Evolutionary conservation across 23 tunicate species (phyloP), one percentile per base, ranked within the genome.

Genomic region (Corella eumyota): DNA sequence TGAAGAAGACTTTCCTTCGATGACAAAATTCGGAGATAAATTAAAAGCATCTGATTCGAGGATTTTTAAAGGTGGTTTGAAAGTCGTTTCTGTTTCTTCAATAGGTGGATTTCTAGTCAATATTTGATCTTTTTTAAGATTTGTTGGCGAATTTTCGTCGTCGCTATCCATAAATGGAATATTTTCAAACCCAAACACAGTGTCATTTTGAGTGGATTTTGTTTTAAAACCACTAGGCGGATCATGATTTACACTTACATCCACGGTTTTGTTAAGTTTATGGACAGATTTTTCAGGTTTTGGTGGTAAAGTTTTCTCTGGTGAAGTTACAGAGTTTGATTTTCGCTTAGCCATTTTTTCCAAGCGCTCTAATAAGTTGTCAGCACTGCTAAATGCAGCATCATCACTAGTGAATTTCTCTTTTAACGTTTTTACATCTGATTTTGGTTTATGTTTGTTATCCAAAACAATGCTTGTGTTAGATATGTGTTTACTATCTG

Each of bases 151-250:
- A 32, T 34, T 31, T 3, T 21, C 48, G 45, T 45, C 71, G 6
- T 66, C 71, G 34, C 53, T 45, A 28, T 66, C 71, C 74, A 68
- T 68, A 55, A 48, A 68, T 28, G 74, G 74, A 55, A 68, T 68
- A 36, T 38, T 68, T 44, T 49, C 33, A 24, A 66, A 47, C n/a
- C n/a, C n/a, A n/a, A n/a, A n/a, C n/a, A n/a, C n/a, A n/a, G n/a
- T n/a, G n/a, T n/a, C n/a, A n/a, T n/a, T n/a, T n/a, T n/a, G n/a
- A n/a, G n/a, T n/a, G n/a, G n/a, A n/a, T n/a, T n/a, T n/a, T n/a
- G n/a, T n/a, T n/a, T n/a, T n/a, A n/a, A n/a, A n/a, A n/a, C n/a
- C n/a, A n/a, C n/a, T n/a, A n/a, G n/a, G n/a, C n/a, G n/a, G n/a
- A n/a, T n/a, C n/a, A n/a, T n/a, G n/a, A n/a, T n/a, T n/a, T n/a